Percentiles rank a stretch among this genome's conserved stretches.
Evolutionary conservation across 2,113 vertebrate species (phyloP).

Genomic region (Ellobius talpinus): DNA sequence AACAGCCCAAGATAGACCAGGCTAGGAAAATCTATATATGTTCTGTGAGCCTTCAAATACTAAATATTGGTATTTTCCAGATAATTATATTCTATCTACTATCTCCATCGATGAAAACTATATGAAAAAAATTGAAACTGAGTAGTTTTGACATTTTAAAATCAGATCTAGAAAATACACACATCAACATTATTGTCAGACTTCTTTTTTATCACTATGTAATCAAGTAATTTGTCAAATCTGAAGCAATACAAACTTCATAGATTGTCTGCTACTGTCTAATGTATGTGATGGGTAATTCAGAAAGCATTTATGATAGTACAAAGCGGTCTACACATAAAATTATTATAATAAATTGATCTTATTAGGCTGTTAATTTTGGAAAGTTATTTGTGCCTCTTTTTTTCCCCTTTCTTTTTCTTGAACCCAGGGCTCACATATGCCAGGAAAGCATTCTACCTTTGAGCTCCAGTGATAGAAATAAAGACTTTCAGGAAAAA

Average conservation of each 20-base stretch:
- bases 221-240: background rate
- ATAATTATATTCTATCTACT: slow-evolving; percentile 14
- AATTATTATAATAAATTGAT: background rate
- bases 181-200: background rate
- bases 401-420: background rate
- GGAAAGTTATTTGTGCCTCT: background rate
- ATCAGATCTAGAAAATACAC: background rate
- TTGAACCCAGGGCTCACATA: background rate
- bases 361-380: slow-evolving; percentile 9
- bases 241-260: background rate
- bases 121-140: background rate
- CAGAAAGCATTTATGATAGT: background rate
- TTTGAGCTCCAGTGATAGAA: background rate
- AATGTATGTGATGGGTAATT: background rate
- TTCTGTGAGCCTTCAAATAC: background rate
- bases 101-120: background rate
- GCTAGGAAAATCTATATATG: background rate
- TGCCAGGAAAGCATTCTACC: too few relatives aligned
- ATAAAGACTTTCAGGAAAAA: slow-evolving; percentile 13
- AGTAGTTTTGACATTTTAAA: background rate
- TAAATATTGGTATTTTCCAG: slow-evolving; percentile 6
- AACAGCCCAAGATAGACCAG: background rate
- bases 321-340: background rate
- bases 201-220: slow-evolving; percentile 8
- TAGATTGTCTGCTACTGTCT: background rate